phyloP scores from a whole-genome alignment of 2,888 invertebrate genomes.

The Aporophyla lueneburgensis region DNA sequence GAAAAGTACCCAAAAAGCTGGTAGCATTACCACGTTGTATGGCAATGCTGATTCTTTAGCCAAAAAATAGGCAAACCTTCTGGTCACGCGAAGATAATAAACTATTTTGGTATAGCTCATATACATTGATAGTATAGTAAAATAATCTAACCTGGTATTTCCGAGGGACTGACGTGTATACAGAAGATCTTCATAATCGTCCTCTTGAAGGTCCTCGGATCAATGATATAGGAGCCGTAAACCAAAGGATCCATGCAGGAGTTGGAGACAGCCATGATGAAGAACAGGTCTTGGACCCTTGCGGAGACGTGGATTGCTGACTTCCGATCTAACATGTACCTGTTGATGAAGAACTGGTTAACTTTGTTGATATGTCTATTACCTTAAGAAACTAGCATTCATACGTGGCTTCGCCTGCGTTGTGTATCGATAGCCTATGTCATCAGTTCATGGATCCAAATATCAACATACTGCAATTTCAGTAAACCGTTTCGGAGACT shows the following conservation, averaged over 20 bases:
- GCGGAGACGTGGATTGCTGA: constrained; percentile 92
- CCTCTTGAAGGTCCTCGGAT: constrained; percentile 82
- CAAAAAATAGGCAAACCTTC: no score
- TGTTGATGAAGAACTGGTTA: constrained; percentile 70
- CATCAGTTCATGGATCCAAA: no score
- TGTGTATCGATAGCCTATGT: no score
- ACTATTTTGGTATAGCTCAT: background rate
- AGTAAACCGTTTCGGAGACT: no score
- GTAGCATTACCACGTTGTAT: no score
- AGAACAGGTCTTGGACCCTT: constrained; percentile 93
- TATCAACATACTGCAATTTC: no score
- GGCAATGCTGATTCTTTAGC: no score
- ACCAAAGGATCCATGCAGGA: constrained; percentile 95
- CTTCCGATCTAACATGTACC: constrained; percentile 93
- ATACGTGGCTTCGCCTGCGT: no score
- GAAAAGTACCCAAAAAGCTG: no score
- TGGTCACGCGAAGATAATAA: background rate
- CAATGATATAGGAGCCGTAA: constrained; percentile 93
- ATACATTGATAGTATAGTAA: background rate
- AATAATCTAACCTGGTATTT: constrained; percentile 75
- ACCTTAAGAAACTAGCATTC: background rate
- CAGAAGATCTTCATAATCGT: constrained; percentile 81
- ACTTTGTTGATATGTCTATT: background rate
- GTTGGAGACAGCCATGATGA: constrained; percentile 95
- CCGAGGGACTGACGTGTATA: constrained; percentile 72